Percentiles rank a stretch among this genome's conserved stretches.
Evolutionary conservation across 2,888 invertebrate species (phyloP).

Genomic region (Dicyrtomina minuta): DNA sequence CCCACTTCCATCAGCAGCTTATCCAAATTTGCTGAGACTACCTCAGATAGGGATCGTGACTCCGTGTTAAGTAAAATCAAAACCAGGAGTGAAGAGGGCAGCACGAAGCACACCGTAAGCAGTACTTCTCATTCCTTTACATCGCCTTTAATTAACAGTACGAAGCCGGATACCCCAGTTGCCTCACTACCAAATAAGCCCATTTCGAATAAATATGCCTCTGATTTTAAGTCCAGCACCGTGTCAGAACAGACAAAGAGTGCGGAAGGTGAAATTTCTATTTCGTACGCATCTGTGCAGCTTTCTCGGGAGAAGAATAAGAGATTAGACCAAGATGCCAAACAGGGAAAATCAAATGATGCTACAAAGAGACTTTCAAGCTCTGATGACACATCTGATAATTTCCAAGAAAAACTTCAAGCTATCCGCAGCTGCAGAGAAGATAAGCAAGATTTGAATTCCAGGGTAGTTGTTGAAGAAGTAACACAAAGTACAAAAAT

Average conservation of each 20-base stretch:
- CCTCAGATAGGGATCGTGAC: background rate
- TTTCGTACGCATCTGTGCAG: conserved; percentile 22
- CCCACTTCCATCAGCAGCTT: conserved; percentile 9
- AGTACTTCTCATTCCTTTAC: background rate
- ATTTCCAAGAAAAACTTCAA: background rate
- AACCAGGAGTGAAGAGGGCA: background rate
- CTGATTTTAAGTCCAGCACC: background rate
- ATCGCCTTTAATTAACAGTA: background rate
- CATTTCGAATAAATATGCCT: background rate
- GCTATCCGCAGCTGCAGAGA: background rate
- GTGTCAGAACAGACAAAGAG: background rate
- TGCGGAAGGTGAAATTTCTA: background rate
- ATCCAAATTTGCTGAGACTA: conserved; percentile 11
- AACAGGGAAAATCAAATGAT: conserved; percentile 16
- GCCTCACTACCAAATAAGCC: background rate
- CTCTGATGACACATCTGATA: background rate
- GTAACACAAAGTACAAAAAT: conserved; percentile 8
- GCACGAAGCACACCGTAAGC: background rate
- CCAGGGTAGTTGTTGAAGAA: background rate
- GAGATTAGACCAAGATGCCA: conserved; percentile 9
- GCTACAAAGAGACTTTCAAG: background rate
- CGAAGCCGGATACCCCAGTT: background rate
- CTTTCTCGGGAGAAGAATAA: background rate
- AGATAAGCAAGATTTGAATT: background rate
- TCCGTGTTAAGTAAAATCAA: background rate